Conservation (phyloP, 2,113 vertebrate species). For the Grallaria varia region DNA sequence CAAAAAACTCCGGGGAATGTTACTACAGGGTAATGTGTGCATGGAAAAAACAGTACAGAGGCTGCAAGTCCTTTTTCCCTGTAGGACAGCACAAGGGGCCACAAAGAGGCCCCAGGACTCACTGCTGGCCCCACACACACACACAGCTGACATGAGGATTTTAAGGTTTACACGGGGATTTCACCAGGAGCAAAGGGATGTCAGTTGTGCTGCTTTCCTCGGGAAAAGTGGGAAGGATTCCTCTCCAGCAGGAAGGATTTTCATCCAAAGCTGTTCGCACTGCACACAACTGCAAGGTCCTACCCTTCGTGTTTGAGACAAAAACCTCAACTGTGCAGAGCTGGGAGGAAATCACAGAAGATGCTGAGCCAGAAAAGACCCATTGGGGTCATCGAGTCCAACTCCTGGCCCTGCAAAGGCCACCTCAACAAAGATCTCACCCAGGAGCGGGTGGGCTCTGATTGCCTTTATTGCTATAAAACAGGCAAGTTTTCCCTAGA, state of each 20-base stretch:
- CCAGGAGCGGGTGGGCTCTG: neutral
- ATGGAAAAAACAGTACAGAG: neutral
- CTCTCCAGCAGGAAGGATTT: neutral
- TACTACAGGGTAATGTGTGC: neutral
- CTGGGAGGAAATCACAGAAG: rapidly evolving
- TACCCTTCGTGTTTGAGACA: neutral
- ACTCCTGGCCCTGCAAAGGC: neutral
- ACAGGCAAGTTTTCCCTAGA: neutral
- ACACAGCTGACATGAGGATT: neutral
- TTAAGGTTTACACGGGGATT: neutral
- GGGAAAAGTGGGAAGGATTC: no score
- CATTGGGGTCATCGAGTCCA: neutral
- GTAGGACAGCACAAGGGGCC: neutral
- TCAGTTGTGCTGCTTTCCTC: neutral
- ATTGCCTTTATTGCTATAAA: neutral
- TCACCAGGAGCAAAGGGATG: neutral
- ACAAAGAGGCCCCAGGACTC: neutral
- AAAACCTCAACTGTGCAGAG: neutral
- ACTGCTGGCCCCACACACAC: neutral
- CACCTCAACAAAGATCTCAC: neutral
- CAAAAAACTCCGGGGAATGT: neutral
- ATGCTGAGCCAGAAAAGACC: neutral
- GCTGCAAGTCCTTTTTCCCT: neutral
- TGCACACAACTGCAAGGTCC: neutral
- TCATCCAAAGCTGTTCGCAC: neutral